Conservation (phyloP, 2,797 vertebrate genomes). For the Melanotaenia parkinsoni region DNA sequence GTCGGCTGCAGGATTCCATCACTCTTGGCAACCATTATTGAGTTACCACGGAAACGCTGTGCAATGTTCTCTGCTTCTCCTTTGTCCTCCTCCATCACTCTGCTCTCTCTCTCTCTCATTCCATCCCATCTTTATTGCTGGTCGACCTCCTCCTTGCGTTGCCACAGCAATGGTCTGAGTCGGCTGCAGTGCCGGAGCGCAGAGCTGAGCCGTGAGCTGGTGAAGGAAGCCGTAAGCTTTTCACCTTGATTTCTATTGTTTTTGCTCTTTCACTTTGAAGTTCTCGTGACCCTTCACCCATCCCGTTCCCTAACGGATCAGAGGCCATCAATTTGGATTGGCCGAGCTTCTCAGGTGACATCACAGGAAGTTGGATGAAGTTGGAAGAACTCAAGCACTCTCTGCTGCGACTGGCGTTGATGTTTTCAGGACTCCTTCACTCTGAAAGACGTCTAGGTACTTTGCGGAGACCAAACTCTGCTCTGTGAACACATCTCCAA, state of each 20-base stretch:
- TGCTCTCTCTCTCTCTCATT: slow-evolving; percentile 24
- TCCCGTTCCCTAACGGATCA: background rate
- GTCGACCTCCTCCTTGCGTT: slow-evolving; percentile 59
- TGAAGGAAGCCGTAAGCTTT: slow-evolving; percentile 14
- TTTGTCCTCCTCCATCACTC: slow-evolving; percentile 57
- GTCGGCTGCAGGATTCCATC: slow-evolving; percentile 77
- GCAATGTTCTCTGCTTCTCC: slow-evolving; percentile 63
- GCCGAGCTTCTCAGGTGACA: slow-evolving; percentile 23
- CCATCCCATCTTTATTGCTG: slow-evolving; percentile 50
- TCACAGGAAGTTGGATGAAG: slow-evolving; percentile 68
- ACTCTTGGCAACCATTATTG: slow-evolving; percentile 75
- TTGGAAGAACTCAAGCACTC: slow-evolving; percentile 24
- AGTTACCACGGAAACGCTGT: slow-evolving; percentile 77
- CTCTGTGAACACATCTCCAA: slow-evolving; percentile 26
- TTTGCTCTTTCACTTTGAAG: slow-evolving; percentile 4
- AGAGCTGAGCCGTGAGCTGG: slow-evolving; percentile 22
- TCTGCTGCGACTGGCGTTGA: slow-evolving; percentile 4
- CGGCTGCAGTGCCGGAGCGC: slow-evolving; percentile 48
- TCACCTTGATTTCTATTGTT: background rate
- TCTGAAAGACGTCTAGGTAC: slow-evolving; percentile 24
- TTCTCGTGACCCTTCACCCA: slow-evolving; percentile 43
- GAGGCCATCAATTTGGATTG: slow-evolving; percentile 14
- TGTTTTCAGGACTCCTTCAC: slow-evolving; percentile 39
- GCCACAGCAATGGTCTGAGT: slow-evolving; percentile 67
- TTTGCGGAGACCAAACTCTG: slow-evolving; percentile 31